Evolutionary conservation across 2,113 vertebrate species (phyloP).

Genomic region (Stigmatopora nigra): DNA sequence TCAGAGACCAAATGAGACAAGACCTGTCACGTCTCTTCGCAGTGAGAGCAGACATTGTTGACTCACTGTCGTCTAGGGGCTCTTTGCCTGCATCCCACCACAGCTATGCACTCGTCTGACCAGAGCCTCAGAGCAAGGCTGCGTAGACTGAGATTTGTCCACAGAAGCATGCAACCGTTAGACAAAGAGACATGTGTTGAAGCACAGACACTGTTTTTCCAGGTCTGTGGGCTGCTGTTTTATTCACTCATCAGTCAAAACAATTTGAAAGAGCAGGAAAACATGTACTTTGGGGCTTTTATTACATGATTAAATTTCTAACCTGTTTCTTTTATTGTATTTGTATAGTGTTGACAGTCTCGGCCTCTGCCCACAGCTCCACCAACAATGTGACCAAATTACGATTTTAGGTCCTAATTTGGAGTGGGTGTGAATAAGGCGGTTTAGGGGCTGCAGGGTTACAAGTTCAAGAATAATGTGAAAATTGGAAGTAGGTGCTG

Average conservation of each 20-base stretch:
- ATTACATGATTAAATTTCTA: background rate
- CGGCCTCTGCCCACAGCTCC: conserved; percentile 17
- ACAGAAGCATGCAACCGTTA: conserved; percentile 46
- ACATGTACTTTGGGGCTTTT: conserved; percentile 21
- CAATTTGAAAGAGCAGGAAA: conserved; percentile 12
- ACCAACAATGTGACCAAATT: background rate
- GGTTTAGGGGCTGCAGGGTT: background rate
- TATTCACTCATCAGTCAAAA: conserved; percentile 21
- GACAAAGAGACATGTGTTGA: conserved; percentile 44
- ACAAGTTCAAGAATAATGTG: background rate
- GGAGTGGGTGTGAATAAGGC: background rate
- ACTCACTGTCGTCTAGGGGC: conserved; percentile 63
- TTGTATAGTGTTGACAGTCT: conserved; percentile 10
- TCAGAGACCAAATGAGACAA: conserved; percentile 50
- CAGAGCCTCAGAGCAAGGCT: conserved; percentile 58
- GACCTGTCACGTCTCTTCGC: conserved; percentile 58
- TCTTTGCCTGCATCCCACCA: conserved; percentile 59
- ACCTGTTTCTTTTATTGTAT: conserved; percentile 19
- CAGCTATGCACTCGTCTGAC: conserved; percentile 73
- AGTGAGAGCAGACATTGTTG: conserved; percentile 66
- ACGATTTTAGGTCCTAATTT: background rate
- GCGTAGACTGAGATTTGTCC: conserved; percentile 48
- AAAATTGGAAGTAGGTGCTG: background rate
- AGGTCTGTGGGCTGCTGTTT: conserved; percentile 32
- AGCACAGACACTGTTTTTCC: conserved; percentile 33